phyloP scores from a whole-genome alignment of 2,113 vertebrate genomes.

The Pterophyllum scalare region DNA sequence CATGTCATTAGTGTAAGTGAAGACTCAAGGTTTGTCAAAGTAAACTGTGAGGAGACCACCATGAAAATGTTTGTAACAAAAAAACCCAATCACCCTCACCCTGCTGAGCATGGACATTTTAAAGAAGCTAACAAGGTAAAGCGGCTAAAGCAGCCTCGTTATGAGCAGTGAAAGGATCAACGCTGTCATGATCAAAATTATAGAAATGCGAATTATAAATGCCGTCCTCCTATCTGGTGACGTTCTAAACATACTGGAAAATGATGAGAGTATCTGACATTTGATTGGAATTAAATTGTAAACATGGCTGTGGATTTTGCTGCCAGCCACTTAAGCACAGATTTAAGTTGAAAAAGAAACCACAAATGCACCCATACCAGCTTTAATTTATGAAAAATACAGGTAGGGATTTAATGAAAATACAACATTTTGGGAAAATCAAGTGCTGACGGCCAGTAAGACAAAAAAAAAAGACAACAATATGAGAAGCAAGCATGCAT shows the following conservation, averaged over 20 bases:
- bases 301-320: background rate
- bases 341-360: background rate
- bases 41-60: background rate
- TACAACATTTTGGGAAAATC: conserved; percentile 11
- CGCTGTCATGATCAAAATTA: background rate
- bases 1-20: too few species aligned
- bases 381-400: background rate
- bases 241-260: background rate
- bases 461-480: conserved; percentile 21
- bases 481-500: conserved; percentile 22
- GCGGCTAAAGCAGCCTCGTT: background rate
- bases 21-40: background rate
- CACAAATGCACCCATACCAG: background rate
- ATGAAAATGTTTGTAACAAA: background rate
- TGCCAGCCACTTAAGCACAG: background rate
- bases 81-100: too few species aligned
- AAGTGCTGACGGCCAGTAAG: background rate
- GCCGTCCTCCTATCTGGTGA: background rate
- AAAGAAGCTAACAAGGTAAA: too few species aligned
- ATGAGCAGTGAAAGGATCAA: background rate
- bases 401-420: background rate
- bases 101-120: too few species aligned
- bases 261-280: background rate
- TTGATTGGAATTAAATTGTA: background rate
- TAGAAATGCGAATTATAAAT: background rate